A percentile compares a stretch with the other conserved stretches of the same genome.
Evolutionary conservation across 1,140 invertebrate genomes (phyloP).

Genomic region (Mercenaria mercenaria): DNA sequence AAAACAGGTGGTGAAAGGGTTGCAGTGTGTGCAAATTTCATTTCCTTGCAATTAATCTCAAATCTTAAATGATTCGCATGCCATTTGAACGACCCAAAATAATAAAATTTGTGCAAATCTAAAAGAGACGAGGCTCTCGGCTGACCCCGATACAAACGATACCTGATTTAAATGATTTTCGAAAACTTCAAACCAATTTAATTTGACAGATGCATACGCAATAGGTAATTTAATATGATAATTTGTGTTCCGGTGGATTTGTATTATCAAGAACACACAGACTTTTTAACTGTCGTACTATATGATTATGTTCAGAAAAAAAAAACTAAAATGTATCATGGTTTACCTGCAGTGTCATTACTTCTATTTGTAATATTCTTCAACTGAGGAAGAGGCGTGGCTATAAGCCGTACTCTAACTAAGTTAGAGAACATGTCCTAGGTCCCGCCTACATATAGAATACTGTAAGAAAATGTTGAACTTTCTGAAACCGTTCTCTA

Average conservation of each 20-base stretch:
- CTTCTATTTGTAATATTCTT: too few species aligned
- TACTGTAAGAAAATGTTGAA: too few species aligned
- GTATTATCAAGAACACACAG: too few species aligned
- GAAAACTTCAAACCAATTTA: neutral
- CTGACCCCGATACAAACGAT: neutral
- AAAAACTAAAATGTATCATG: too few species aligned
- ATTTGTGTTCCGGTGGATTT: neutral
- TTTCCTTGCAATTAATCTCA: neutral
- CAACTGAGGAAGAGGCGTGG: too few species aligned
- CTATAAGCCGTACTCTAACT: too few species aligned
- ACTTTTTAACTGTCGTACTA: too few species aligned
- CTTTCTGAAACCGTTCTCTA: too few species aligned
- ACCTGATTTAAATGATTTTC: constrained; percentile 8
- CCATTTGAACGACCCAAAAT: constrained; percentile 6
- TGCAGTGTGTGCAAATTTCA: neutral
- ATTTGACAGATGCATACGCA: neutral
- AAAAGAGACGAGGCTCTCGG: neutral
- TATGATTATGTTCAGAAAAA: too few species aligned
- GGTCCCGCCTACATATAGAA: too few species aligned
- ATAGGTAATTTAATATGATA: constrained; percentile 1
- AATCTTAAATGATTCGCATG: neutral
- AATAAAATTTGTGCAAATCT: neutral
- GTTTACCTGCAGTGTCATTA: too few species aligned
- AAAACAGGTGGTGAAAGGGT: constrained; percentile 12
- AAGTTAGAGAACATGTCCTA: too few species aligned